A percentile compares a stretch with the other conserved stretches of the same genome.
phyloP scores from a whole-genome alignment of 2,888 invertebrate species.

The Campaea margaritaria region DNA sequence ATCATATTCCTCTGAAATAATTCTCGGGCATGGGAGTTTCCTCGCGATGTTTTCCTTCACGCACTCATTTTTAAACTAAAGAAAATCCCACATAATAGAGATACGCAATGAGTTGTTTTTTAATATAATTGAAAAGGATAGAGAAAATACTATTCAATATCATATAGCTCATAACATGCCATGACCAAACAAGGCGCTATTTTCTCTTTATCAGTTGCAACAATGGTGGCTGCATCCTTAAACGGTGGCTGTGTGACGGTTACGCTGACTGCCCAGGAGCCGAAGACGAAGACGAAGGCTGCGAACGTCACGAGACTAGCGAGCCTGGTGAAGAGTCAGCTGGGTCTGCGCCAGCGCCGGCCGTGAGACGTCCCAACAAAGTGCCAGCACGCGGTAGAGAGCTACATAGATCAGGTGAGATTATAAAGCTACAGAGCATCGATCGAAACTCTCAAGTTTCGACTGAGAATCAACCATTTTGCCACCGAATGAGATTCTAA shows the following conservation, averaged over 20 bases:
- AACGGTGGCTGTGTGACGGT: conserved; percentile 79
- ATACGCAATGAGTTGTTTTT: too few species aligned
- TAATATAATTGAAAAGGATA: too few species aligned
- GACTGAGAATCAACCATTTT: too few species aligned
- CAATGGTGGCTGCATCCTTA: conserved; percentile 70
- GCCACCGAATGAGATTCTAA: too few species aligned
- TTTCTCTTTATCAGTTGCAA: conserved; percentile 54
- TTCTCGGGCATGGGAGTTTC: too few species aligned
- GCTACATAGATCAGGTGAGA: conserved; percentile 21
- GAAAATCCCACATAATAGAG: too few species aligned
- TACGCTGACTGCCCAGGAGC: conserved; percentile 76
- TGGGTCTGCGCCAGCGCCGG: conserved; percentile 73
- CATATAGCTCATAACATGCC: background rate
- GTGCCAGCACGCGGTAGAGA: conserved; percentile 42
- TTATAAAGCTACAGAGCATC: too few species aligned
- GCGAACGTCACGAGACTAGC: conserved; percentile 37
- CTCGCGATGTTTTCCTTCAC: too few species aligned
- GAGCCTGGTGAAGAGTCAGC: conserved; percentile 71
- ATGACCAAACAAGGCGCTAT: too few species aligned
- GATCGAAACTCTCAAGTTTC: too few species aligned
- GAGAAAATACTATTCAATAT: background rate
- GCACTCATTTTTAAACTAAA: too few species aligned
- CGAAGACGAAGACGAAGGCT: conserved; percentile 66
- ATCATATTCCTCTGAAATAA: too few species aligned
- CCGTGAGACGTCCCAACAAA: conserved; percentile 63